These are phyloP conservation scores for Peromyscus melanophrys DNA, from an alignment of 2,797 vertebrate genomes.

Conservation along the genomic window DNA sequence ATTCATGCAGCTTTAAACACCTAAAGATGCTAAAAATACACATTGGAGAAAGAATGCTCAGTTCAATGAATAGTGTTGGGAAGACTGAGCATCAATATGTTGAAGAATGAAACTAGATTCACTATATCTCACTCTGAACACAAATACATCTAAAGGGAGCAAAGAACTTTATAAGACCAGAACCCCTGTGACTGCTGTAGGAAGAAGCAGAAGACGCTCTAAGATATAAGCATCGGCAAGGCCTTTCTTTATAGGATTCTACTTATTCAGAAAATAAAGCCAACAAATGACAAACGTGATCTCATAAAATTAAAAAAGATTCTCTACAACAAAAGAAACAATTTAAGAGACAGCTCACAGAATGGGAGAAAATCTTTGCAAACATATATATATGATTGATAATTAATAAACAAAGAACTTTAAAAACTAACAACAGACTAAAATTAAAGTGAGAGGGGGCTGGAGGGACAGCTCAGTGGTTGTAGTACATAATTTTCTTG, in stretches of 20 bases:
- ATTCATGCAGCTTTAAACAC: not conserved
- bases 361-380: not conserved
- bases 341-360: not conserved
- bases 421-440: not conserved
- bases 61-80: not conserved
- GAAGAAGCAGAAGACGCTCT: not conserved
- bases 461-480: not conserved
- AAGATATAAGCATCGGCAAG: not conserved
- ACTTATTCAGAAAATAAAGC: not conserved
- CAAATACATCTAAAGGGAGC: not conserved
- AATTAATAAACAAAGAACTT: not conserved
- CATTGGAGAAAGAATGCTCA: not conserved
- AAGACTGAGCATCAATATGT: not conserved
- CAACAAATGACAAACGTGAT: not conserved
- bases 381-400: not conserved
- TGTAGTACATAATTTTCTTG: not conserved
- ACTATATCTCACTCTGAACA: not conserved
- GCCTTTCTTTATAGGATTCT: not conserved
- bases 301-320: not conserved
- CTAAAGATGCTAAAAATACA: not conserved
- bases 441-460: not conserved
- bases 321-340: not conserved
- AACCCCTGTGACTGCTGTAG: no score
- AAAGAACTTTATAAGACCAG: not conserved
- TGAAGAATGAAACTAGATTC: not conserved